Percentiles rank a stretch among this genome's conserved stretches.
Conservation (phyloP, 2,888 invertebrate species). For the Acanthosepion lycidas region DNA sequence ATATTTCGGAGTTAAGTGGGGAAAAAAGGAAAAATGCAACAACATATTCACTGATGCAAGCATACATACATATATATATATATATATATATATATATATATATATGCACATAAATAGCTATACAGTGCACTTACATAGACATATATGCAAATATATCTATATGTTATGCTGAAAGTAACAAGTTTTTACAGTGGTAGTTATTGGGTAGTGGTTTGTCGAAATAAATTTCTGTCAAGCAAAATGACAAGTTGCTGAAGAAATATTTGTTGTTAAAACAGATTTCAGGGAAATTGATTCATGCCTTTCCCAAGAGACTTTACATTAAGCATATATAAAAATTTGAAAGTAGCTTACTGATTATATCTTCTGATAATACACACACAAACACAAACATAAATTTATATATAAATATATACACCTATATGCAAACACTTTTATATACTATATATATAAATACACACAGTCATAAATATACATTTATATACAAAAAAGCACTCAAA, state of each 20-base stretch:
- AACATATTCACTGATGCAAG: background rate
- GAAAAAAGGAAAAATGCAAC: background rate
- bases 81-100: background rate
- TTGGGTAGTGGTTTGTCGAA: too few relatives aligned
- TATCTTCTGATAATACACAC: background rate
- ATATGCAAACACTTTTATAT: background rate
- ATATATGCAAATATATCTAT: background rate
- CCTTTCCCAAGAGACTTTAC: too few relatives aligned
- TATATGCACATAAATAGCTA: background rate
- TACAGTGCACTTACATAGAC: background rate
- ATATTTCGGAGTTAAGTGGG: background rate
- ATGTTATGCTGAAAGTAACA: background rate
- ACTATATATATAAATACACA: constrained; percentile 1
- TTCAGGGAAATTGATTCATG: too few relatives aligned
- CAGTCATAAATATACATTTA: background rate
- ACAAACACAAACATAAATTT: background rate
- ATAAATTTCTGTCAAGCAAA: too few relatives aligned
- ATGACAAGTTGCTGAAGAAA: too few relatives aligned
- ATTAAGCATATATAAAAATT: too few relatives aligned
- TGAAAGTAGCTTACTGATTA: too few relatives aligned
- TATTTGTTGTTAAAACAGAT: too few relatives aligned
- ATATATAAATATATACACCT: constrained; percentile 37
- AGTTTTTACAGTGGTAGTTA: too few relatives aligned
- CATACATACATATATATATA: background rate
- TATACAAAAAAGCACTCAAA: too few relatives aligned